phyloP scores from a whole-genome alignment of 2,888 invertebrate genomes.

The Amphipoea oculea region DNA sequence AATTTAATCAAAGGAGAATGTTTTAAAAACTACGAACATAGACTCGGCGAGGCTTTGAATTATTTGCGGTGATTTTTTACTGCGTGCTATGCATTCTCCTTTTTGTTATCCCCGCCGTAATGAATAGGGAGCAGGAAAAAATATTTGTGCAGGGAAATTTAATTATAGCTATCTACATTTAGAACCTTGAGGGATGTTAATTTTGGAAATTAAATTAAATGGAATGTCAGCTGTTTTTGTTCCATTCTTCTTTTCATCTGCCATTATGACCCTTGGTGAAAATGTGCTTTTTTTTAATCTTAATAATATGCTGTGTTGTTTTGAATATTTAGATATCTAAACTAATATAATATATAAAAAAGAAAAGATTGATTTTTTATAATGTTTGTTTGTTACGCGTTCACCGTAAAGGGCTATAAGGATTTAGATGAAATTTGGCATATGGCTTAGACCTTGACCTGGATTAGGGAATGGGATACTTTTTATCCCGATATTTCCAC shows the following conservation, averaged over 20 bases:
- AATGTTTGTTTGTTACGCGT: background rate
- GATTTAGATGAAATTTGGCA: background rate
- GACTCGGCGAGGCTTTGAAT: slow-evolving; percentile 53
- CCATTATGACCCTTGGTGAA: background rate
- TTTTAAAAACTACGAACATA: slow-evolving; percentile 62
- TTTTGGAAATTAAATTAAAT: slow-evolving; percentile 47
- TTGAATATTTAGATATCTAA: background rate
- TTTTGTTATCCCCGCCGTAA: slow-evolving; percentile 41
- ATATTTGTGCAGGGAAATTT: slow-evolving; percentile 57
- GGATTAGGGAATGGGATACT: background rate
- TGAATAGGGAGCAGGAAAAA: slow-evolving; percentile 40
- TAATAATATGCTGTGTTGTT: background rate
- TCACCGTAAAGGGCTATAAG: background rate
- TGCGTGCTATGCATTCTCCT: slow-evolving; percentile 45
- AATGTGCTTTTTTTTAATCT: background rate
- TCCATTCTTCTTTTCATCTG: slow-evolving; percentile 18
- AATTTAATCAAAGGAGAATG: slow-evolving; percentile 65
- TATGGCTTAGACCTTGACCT: background rate
- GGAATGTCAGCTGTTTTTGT: slow-evolving; percentile 21
- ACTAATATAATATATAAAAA: background rate
- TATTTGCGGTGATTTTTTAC: slow-evolving; percentile 60
- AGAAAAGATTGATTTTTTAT: background rate
- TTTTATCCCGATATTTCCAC: background rate
- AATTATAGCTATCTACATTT: slow-evolving; percentile 52
- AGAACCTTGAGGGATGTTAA: slow-evolving; percentile 36